Conservation (phyloP, 1,140 invertebrate genomes). For the Elymnias hypermnestra region DNA sequence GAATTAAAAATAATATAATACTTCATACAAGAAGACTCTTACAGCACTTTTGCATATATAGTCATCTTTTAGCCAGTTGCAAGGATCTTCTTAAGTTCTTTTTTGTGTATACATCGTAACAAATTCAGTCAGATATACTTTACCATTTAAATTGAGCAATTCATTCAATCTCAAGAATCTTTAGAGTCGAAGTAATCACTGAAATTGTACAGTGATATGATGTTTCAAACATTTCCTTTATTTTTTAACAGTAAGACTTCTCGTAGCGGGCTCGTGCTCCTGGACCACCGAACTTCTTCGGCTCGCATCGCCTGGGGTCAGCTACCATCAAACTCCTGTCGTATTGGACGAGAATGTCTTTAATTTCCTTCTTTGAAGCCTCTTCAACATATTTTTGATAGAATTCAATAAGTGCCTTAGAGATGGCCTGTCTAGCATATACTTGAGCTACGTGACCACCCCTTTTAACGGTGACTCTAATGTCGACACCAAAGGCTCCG, state of each 20-base stretch:
- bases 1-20: no score
- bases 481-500: slow-evolving; percentile 96
- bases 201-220: no score
- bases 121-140: no score
- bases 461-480: slow-evolving; percentile 97
- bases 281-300: slow-evolving; percentile 99
- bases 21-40: no score
- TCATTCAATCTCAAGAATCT: no score
- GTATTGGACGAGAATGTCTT: slow-evolving; percentile 98
- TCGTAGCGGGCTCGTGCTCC: slow-evolving; percentile 99
- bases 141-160: no score
- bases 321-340: slow-evolving; percentile 98
- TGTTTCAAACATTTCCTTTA: no score
- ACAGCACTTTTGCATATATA: no score
- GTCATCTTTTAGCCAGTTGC: no score
- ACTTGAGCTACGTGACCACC: slow-evolving; percentile 99
- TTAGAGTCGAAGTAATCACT: no score
- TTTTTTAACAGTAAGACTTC: slow-evolving; percentile 98
- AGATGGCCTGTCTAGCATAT: slow-evolving; percentile 98
- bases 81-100: no score
- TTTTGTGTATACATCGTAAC: no score
- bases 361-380: slow-evolving; percentile 99
- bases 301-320: slow-evolving; percentile 98
- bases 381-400: slow-evolving; percentile 99
- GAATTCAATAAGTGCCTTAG: slow-evolving; percentile 97